phyloP scores from a whole-genome alignment of 1,140 invertebrate species.

The Pristionchus pacificus region DNA sequence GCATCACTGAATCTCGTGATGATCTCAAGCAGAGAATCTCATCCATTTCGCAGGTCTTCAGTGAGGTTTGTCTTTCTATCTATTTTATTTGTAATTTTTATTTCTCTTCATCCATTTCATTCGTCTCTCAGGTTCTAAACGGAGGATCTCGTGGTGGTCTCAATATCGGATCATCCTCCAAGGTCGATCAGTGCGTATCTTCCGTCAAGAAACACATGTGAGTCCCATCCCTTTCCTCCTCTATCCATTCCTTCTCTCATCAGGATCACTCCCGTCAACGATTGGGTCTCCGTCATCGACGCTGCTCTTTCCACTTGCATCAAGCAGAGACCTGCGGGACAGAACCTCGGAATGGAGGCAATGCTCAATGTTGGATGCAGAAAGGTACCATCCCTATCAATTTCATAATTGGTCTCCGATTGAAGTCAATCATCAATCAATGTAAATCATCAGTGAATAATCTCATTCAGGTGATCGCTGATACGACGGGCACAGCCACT shows the following conservation, averaged over 20 bases:
- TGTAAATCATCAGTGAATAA: not conserved
- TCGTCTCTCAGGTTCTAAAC: conserved; percentile 26
- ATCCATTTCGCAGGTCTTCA: conserved; percentile 53
- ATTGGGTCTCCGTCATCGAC: conserved; percentile 55
- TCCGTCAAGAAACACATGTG: conserved; percentile 56
- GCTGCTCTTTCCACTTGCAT: conserved; percentile 52
- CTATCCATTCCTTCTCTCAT: conserved; percentile 9
- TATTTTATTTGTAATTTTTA: too few species aligned
- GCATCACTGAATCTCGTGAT: conserved; percentile 54
- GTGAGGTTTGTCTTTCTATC: conserved; percentile 35
- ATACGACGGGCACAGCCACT: conserved; percentile 50
- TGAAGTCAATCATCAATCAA: not conserved
- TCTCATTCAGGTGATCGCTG: conserved; percentile 49
- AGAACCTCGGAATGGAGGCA: conserved; percentile 55
- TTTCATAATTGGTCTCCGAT: not conserved
- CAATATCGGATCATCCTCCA: conserved; percentile 39
- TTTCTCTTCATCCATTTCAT: not conserved
- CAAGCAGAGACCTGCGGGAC: conserved; percentile 52
- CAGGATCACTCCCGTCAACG: conserved; percentile 54
- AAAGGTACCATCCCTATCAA: conserved; percentile 33
- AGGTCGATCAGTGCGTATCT: conserved; percentile 52
- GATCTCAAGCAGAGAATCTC: conserved; percentile 53
- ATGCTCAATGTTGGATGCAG: conserved; percentile 55
- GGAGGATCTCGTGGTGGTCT: conserved; percentile 35
- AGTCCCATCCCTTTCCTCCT: conserved; percentile 12